Evolutionary conservation across 2,797 vertebrate species (phyloP).

Genomic region (Florisuga fusca): DNA sequence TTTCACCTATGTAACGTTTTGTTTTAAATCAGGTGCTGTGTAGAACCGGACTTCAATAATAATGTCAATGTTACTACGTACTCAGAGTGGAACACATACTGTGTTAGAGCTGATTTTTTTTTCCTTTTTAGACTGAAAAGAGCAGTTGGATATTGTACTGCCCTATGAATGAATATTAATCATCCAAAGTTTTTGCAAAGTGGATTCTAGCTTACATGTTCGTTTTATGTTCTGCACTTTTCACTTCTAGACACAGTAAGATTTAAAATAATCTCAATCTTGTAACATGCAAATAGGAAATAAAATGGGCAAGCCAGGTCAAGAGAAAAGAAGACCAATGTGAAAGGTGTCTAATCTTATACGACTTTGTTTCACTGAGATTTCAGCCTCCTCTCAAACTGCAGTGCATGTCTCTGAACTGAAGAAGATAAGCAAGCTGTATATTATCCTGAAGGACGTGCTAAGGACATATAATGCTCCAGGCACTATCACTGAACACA

Average conservation of each 20-base stretch:
- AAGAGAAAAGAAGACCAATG: background rate
- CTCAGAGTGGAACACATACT: background rate
- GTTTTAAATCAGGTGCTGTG: background rate
- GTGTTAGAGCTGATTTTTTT: background rate
- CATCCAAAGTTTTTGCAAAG: background rate
- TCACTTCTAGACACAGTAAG: background rate
- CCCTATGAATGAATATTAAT: background rate
- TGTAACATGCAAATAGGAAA: background rate
- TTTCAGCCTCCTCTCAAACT: background rate
- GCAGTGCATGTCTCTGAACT: background rate
- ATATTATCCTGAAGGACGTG: conserved; percentile 17
- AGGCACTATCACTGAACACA: conserved; percentile 22
- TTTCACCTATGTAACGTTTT: background rate
- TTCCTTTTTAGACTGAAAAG: background rate
- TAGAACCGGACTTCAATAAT: background rate
- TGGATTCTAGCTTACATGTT: background rate
- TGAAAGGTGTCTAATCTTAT: background rate
- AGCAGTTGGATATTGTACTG: background rate
- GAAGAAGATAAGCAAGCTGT: background rate
- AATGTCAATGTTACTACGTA: background rate
- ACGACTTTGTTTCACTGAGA: background rate
- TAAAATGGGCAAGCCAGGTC: background rate
- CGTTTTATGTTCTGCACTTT: background rate
- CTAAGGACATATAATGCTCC: conserved; percentile 48
- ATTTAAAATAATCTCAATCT: background rate